A percentile compares a stretch with the other conserved stretches of the same genome.
Evolutionary conservation across 2,797 vertebrate genomes (phyloP).

Genomic region (Chrysocyon brachyurus): DNA sequence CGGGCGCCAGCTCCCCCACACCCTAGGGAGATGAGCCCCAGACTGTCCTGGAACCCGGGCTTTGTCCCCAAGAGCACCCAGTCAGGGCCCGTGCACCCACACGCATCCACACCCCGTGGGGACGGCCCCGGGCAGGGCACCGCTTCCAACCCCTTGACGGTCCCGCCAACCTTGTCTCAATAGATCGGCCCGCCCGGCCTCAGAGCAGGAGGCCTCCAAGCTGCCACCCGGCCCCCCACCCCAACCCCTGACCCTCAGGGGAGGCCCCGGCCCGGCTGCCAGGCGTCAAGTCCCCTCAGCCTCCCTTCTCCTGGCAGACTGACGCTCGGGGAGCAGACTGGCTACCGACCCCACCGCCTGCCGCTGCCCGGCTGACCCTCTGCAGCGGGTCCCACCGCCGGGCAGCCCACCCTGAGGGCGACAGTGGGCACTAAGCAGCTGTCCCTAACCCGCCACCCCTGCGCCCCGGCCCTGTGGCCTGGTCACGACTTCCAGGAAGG

Average conservation of each 20-base stretch:
- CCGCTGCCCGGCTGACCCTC: neutral
- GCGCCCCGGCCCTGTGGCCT: neutral
- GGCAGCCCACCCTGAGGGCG: conserved; percentile 4
- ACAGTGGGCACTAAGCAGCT: no score
- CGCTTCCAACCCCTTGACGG: neutral
- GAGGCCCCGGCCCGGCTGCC: neutral
- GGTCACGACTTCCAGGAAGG: neutral
- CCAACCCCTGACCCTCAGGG: neutral
- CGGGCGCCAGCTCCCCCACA: neutral
- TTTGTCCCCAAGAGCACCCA: neutral
- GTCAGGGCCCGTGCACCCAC: no score
- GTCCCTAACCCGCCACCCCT: no score
- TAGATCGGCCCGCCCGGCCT: neutral
- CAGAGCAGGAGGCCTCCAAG: neutral
- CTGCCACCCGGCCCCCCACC: neutral
- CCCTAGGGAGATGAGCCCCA: neutral
- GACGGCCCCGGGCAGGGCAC: fast-evolving
- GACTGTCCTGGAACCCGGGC: neutral
- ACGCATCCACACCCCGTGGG: no score
- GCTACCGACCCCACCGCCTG: neutral
- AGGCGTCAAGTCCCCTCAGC: neutral
- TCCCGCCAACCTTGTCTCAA: neutral
- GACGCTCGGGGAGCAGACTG: neutral
- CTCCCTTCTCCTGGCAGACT: neutral
- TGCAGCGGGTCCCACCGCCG: neutral